These are phyloP conservation scores for Silurus glanis DNA, from an alignment of 2,113 vertebrate genomes.

Conservation along the genomic window DNA sequence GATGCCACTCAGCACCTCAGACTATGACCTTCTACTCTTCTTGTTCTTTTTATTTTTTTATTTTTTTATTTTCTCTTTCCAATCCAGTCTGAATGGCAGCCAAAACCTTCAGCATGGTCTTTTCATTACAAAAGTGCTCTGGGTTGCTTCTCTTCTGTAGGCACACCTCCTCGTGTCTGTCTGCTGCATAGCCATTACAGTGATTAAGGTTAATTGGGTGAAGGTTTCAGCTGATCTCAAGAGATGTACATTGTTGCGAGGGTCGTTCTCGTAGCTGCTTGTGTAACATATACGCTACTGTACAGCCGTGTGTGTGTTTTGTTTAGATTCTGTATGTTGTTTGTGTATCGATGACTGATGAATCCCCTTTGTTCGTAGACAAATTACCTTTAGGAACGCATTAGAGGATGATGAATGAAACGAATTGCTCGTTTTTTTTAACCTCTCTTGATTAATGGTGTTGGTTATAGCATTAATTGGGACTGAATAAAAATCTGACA, in stretches of 20 bases:
- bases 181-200: slow-evolving; percentile 39
- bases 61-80: not conserved
- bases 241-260: not conserved
- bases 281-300: not conserved
- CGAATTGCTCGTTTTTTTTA: slow-evolving; percentile 30
- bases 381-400: slow-evolving; percentile 26
- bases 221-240: slow-evolving; percentile 33
- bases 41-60: not conserved
- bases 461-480: slow-evolving; percentile 9
- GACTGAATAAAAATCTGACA: slow-evolving; percentile 16
- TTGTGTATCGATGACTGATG: slow-evolving; percentile 35
- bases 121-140: slow-evolving; percentile 52
- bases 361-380: slow-evolving; percentile 10
- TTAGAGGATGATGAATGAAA: slow-evolving; percentile 34
- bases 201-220: slow-evolving; percentile 52
- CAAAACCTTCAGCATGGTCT: slow-evolving; percentile 34
- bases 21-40: slow-evolving; percentile 11
- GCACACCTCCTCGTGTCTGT: slow-evolving; percentile 35
- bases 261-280: not conserved
- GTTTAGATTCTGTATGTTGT: not conserved
- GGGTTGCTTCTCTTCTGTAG: slow-evolving; percentile 20
- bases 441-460: slow-evolving; percentile 26
- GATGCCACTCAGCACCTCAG: slow-evolving; percentile 14
- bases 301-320: not conserved
- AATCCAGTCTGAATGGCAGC: slow-evolving; percentile 40